Evolutionary conservation across 2,888 invertebrate genomes (phyloP).

Genomic region (Folsomia candida): DNA sequence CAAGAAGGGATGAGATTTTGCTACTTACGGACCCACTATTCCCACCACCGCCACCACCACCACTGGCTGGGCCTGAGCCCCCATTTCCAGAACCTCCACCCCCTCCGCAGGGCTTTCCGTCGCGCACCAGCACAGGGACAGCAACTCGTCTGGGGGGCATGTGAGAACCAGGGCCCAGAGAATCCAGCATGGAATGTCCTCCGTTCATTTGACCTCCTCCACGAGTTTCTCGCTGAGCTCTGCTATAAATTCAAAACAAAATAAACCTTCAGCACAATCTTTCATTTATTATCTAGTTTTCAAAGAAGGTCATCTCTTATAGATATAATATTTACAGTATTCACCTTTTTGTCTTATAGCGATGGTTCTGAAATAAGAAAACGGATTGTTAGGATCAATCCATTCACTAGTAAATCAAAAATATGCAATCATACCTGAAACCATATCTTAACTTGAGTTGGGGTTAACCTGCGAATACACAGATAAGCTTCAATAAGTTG

Average conservation of each 20-base stretch:
- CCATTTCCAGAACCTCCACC: not conserved
- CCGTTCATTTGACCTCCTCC: slow-evolving; percentile 64
- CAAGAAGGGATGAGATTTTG: slow-evolving; percentile 1
- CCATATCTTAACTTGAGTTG: slow-evolving; percentile 74
- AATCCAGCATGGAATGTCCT: slow-evolving; percentile 56
- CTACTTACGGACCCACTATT: not conserved
- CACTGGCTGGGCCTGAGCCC: too few species aligned
- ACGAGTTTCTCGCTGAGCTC: slow-evolving; percentile 43
- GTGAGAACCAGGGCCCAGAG: slow-evolving; percentile 24
- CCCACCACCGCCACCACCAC: too few species aligned
- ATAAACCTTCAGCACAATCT: not conserved
- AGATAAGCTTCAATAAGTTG: too few species aligned
- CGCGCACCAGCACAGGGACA: slow-evolving; percentile 88
- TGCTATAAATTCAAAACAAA: slow-evolving; percentile 12
- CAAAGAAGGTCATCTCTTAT: not conserved
- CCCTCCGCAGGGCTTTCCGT: slow-evolving; percentile 78
- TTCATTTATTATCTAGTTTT: not conserved
- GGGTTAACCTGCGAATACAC: slow-evolving; percentile 90
- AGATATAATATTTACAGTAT: not conserved
- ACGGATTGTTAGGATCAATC: too few species aligned
- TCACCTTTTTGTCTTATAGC: slow-evolving; percentile 50
- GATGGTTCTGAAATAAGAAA: slow-evolving; percentile 51
- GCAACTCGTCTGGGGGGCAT: slow-evolving; percentile 77
- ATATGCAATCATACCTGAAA: too few species aligned
- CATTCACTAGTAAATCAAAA: too few species aligned